A percentile compares a stretch with the other conserved stretches of the same genome.
Conservation (phyloP, 2,888 invertebrate genomes). For the Machimus rusticus region DNA sequence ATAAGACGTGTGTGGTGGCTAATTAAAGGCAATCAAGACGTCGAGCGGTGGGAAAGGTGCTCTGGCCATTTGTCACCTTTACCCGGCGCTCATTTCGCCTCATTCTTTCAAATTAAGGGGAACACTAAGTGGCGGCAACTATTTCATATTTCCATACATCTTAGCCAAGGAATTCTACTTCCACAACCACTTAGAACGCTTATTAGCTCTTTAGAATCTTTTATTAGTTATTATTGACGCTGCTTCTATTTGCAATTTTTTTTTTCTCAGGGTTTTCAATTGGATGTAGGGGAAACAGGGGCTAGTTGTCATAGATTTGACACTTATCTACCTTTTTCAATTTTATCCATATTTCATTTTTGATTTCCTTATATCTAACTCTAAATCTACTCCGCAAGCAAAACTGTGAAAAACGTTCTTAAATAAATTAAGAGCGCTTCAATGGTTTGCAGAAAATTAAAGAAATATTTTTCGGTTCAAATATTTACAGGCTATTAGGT, state of each 20-base stretch:
- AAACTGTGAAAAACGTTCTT: no score
- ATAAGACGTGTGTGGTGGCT: conserved; percentile 12
- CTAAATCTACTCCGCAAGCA: no score
- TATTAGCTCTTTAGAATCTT: not conserved
- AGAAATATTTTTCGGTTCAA: no score
- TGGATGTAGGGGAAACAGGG: no score
- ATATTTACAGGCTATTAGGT: no score
- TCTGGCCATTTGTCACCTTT: not conserved
- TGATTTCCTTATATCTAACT: no score
- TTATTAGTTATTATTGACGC: not conserved
- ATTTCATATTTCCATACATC: not conserved
- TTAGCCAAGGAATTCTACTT: not conserved
- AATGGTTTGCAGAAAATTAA: no score
- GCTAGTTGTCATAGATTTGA: no score
- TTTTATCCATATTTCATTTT: no score
- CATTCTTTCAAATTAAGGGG: not conserved
- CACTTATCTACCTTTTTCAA: no score
- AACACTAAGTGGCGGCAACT: not conserved
- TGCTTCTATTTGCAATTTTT: no score
- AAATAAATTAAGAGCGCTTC: no score
- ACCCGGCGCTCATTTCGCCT: not conserved
- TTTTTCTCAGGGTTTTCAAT: not conserved
- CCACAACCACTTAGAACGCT: not conserved
- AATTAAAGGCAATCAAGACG: conserved; percentile 16
- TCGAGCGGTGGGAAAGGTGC: not conserved